Evolutionary conservation across 2,888 invertebrate species (phyloP), one percentile per base, ranked within the genome.

Genomic region (Cryptocheilus praepositus): DNA sequence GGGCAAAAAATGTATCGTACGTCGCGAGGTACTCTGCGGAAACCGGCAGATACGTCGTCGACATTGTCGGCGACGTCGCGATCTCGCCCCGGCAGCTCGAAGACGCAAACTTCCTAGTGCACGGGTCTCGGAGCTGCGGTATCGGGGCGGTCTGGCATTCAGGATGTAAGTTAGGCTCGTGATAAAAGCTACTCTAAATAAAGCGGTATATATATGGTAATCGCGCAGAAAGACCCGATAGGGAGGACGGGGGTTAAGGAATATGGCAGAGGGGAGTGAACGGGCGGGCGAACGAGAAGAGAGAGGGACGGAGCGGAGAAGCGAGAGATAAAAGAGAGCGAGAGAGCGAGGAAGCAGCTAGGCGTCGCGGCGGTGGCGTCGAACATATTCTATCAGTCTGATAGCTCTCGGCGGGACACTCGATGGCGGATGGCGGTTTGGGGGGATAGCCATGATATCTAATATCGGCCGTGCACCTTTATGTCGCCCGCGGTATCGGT

Each of bases 141-240:
- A 36, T 36, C 36, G 52, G 49, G 36, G 36, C 36, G 18, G 45
- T 18, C 43, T n/a, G 36, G 65, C 64, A 64, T 79, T 71, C 69
- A 63, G 66, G 57, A 70, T 67, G 70, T 76, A 73, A 80, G 76
- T 79, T 70, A 67, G 76, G 71, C 55, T 52, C 57, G 64, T 75
- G 85, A 83, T 85, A 84, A 83, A 85, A 83, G 83, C 81, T 72
- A 72, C 79, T 80, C 81, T 81, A 82, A 86, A 84, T 83, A 85
- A 83, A 81, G 81, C 79, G 73, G 71, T 80, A 76, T 64, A 64
- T 81, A 69, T 81, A 85, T 83, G 83, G 79, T 82, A 83, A 85
- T 85, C 79, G 82, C 45, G 59, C 36, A 61, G 56, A 55, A 36
- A 36, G 36, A 36, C 36, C 36, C 36, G 36, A 53, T 53, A 25